Evolutionary conservation across 2,888 invertebrate genomes (phyloP).

Genomic region (Baccha elongata): DNA sequence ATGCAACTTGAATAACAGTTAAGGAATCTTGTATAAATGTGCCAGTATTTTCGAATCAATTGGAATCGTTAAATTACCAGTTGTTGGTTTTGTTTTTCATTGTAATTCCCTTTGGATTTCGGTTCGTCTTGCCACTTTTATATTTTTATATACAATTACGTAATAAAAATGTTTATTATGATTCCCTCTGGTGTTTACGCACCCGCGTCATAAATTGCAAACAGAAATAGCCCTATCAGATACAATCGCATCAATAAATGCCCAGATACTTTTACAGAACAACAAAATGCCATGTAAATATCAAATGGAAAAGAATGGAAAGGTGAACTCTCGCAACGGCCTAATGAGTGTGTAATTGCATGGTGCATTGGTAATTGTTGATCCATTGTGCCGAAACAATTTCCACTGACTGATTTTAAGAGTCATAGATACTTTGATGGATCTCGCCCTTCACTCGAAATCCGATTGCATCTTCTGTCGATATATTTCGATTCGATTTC

Average conservation of each 20-base stretch:
- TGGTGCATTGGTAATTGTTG: conserved; percentile 16
- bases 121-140: conserved; percentile 7
- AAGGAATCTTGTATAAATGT: conserved; percentile 29
- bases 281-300: conserved; percentile 46
- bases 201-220: conserved; percentile 40
- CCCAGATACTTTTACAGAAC: conserved; percentile 8
- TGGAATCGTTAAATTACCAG: conserved; percentile 61
- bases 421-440: neutral
- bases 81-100: conserved; percentile 30
- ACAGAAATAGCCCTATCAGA: neutral
- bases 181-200: conserved; percentile 42
- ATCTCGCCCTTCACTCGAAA: conserved; percentile 1
- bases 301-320: conserved; percentile 46
- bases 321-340: conserved; percentile 59
- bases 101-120: conserved; percentile 4
- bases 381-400: neutral
- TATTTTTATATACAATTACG: conserved; percentile 27
- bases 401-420: neutral
- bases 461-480: neutral
- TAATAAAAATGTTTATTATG: conserved; percentile 32
- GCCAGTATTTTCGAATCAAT: conserved; percentile 14
- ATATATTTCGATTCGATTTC: conserved; percentile 27
- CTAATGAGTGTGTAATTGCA: conserved; percentile 58
- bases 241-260: neutral
- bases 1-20: conserved; percentile 41